Evolutionary conservation across 2,888 invertebrate species (phyloP).

Genomic region (Andrena minutula): DNA sequence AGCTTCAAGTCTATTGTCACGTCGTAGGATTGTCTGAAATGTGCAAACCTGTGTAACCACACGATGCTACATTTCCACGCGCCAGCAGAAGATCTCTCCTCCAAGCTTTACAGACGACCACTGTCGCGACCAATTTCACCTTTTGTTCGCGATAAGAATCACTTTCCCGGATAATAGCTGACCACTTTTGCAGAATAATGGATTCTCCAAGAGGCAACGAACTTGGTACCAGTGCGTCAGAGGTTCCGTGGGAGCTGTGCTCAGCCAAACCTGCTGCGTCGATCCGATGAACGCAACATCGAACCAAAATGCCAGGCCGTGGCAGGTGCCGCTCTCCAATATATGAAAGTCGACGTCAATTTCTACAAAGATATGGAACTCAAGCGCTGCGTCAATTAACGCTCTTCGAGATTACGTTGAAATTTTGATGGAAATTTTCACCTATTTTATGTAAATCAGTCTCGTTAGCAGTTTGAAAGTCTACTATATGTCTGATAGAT

Average conservation of each 20-base stretch:
- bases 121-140: conserved; percentile 86
- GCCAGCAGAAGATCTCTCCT: neutral
- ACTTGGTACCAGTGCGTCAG: conserved; percentile 99
- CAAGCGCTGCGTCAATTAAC: neutral
- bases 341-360: conserved; percentile 97
- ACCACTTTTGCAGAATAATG: conserved; percentile 97
- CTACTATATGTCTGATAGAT: conserved; percentile 96
- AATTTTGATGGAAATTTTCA: conserved; percentile 71
- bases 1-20: conserved; percentile 97
- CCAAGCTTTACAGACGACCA: neutral
- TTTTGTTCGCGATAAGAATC: conserved; percentile 95
- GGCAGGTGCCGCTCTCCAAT: conserved; percentile 96
- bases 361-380: conserved; percentile 85
- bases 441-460: conserved; percentile 96
- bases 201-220: conserved; percentile 96
- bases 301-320: conserved; percentile 99
- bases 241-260: conserved; percentile 98
- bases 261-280: conserved; percentile 96
- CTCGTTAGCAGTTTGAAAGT: conserved; percentile 96
- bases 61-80: neutral
- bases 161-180: conserved; percentile 96
- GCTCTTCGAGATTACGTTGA: neutral
- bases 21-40: conserved; percentile 97
- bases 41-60: neutral
- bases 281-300: conserved; percentile 98